Base-by-base conservation (phyloP, 2,797 vertebrate genomes). In the Heliangelus exortis region DNA sequence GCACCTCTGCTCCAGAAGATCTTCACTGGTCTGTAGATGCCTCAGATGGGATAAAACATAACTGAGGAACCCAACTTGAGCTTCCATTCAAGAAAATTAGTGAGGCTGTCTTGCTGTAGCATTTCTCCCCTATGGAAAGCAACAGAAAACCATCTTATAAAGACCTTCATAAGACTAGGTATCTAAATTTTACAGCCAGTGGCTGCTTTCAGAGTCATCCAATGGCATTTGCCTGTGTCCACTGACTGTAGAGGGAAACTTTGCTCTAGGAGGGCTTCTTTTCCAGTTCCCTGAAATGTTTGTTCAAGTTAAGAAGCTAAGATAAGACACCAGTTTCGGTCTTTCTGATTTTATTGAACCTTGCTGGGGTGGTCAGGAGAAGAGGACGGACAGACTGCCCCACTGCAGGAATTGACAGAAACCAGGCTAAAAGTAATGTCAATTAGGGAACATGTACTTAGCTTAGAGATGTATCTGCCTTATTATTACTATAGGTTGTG, bases 361-460 rank as follows among this genome's bases (percentile, higher is more conserved):
- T 65, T 61, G 22, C 45, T 12, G 9, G 36, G 33, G 33, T 51
- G n/a, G 16, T 50, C 69, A 74, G 72, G 18, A 92, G 28, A 91
- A 15, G 47, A 77, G 20, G 63, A 73, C 26, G 34, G 58, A 55
- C 22, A 87, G 67, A 82, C 50, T 66, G 26, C 4, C 6, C 15
- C 3, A 0, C 26, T 63, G 51, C 36, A 73, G 11, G 36, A 83
- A 59, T 71, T 77, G 45, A 10, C 15, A 45, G 45, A 87, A 92
- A 62, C 3, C 21, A 51, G 59, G 22, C 34, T 79, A 59, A 85
- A 91, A 87, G 9, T 71, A 83, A 54, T 31, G 81, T 28, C 25
- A 59, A 50, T 92, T 92, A 83, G 13, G 55, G 62, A 59, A 48
- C 13, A 41, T 82, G 29, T 51, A 61, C 79, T 90, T 93, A 92